Conservation (phyloP, 2,113 vertebrate species). For the Mus musculus region GRCm39 chr8:7896501-7897000, state of each 20-base stretch:
- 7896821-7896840: neutral
- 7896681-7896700: neutral
- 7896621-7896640: neutral
- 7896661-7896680: neutral
- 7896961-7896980: slow-evolving; percentile 79
- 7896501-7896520: neutral
- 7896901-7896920: neutral
- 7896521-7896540: neutral
- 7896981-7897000: slow-evolving; percentile 62
- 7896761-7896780: neutral
- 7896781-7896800: neutral
- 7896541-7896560: neutral
- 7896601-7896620: rapidly evolving
- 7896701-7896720: too few species aligned
- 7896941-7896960: slow-evolving; percentile 78
- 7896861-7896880: neutral
- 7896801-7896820: neutral
- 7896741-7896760: neutral
- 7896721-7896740: neutral
- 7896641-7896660: too few species aligned
- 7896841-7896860: neutral
- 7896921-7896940: slow-evolving; percentile 3
- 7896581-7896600: too few species aligned
- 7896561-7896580: neutral
- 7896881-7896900: neutral